Evolutionary conservation across 2,113 vertebrate species (phyloP).

Genomic region (Pseudolaguvia tuberculata): DNA sequence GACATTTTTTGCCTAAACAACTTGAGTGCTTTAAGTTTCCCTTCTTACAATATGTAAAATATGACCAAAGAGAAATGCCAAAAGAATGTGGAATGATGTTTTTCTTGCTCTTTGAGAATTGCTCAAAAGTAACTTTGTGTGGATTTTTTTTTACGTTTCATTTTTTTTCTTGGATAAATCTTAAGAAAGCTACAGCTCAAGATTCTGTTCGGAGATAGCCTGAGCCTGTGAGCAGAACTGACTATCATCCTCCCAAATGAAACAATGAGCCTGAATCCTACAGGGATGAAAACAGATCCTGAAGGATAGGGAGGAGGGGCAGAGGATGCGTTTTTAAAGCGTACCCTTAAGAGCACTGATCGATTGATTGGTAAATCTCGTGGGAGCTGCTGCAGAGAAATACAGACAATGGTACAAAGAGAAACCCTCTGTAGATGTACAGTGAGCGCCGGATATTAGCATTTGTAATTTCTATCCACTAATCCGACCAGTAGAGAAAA

Average conservation of each 20-base stretch:
- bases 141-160: slow-evolving; percentile 26
- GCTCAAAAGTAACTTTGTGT: slow-evolving; percentile 6
- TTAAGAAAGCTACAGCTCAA: slow-evolving; percentile 41
- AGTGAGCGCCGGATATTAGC: slow-evolving; percentile 9
- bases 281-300: slow-evolving; percentile 44
- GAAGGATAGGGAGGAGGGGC: slow-evolving; percentile 26
- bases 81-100: slow-evolving; percentile 23
- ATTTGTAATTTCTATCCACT: slow-evolving; percentile 15
- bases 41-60: slow-evolving; percentile 3
- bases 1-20: slow-evolving; percentile 30
- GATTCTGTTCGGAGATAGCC: slow-evolving; percentile 60
- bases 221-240: slow-evolving; percentile 48
- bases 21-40: slow-evolving; percentile 7
- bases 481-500: slow-evolving; percentile 29
- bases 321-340: slow-evolving; percentile 32
- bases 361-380: slow-evolving; percentile 38
- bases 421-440: slow-evolving; percentile 34
- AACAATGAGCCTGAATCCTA: slow-evolving; percentile 44
- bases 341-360: slow-evolving; percentile 40
- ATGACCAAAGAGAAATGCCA: slow-evolving; percentile 40
- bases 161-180: slow-evolving; percentile 11
- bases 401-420: slow-evolving; percentile 36
- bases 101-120: slow-evolving; percentile 30
- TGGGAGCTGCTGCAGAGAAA: slow-evolving; percentile 39
- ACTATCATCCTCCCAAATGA: slow-evolving; percentile 32